phyloP scores from a whole-genome alignment of 1,140 invertebrate genomes.

The Conopomorpha cramerella region DNA sequence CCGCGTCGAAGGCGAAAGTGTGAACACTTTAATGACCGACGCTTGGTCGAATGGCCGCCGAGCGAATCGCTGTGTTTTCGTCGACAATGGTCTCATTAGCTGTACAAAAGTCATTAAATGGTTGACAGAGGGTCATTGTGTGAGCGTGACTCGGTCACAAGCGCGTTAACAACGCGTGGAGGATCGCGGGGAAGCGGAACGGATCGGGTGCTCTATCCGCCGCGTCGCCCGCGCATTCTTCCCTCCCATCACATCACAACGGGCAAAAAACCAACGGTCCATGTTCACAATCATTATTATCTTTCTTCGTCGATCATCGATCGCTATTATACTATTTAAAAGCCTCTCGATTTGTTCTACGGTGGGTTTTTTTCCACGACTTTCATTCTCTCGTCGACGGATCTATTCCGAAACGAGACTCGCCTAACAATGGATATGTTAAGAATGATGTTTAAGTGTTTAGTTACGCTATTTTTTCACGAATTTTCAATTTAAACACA shows the following conservation, averaged over 20 bases:
- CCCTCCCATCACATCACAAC: slow-evolving; percentile 25
- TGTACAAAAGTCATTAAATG: slow-evolving; percentile 38
- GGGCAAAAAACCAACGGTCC: slow-evolving; percentile 37
- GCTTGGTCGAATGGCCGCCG: too few species aligned
- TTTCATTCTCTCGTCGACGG: slow-evolving; percentile 37
- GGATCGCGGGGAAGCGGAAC: slow-evolving; percentile 51
- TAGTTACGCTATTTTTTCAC: slow-evolving; percentile 58
- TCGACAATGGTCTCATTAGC: slow-evolving; percentile 50
- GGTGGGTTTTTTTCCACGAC: slow-evolving; percentile 21
- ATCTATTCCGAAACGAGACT: slow-evolving; percentile 30
- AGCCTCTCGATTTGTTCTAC: slow-evolving; percentile 53
- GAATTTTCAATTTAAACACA: slow-evolving; percentile 55
- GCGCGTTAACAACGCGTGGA: slow-evolving; percentile 51
- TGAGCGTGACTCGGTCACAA: slow-evolving; percentile 39
- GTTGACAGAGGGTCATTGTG: slow-evolving; percentile 27
- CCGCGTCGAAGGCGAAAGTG: too few species aligned
- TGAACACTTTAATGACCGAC: too few species aligned
- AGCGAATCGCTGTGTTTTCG: too few species aligned
- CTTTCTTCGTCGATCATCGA: slow-evolving; percentile 54
- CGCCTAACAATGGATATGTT: slow-evolving; percentile 44
- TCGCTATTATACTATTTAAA: slow-evolving; percentile 59
- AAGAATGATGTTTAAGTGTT: slow-evolving; percentile 59
- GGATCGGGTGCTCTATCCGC: slow-evolving; percentile 36
- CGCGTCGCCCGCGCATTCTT: slow-evolving; percentile 25
- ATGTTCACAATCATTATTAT: slow-evolving; percentile 39